Conservation (phyloP, 2,797 vertebrate species). For the Euphonia xanthogaster region DNA sequence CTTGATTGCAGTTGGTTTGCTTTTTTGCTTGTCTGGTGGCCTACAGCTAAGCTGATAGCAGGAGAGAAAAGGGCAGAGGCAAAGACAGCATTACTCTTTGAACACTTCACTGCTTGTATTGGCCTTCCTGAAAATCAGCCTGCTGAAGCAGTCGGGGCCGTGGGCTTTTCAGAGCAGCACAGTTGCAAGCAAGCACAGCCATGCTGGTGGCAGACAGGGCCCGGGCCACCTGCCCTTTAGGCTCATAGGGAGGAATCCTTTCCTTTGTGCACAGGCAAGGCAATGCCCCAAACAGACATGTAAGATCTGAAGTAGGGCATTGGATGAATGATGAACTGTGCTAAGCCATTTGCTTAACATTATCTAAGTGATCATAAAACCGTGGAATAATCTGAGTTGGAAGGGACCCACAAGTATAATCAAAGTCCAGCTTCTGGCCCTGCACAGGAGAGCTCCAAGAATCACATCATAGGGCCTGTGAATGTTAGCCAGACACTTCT, state of each 20-base stretch:
- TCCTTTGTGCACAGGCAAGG: not conserved
- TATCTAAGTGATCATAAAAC: not conserved
- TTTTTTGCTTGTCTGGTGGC: not conserved
- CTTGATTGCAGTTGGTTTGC: not conserved
- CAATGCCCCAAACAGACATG: fast-evolving
- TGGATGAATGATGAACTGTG: not conserved
- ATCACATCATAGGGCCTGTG: not conserved
- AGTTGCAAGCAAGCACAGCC: not conserved
- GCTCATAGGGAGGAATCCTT: not conserved
- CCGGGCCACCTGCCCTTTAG: not conserved
- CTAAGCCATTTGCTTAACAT: not conserved
- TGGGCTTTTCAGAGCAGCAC: not conserved
- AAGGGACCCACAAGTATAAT: not conserved
- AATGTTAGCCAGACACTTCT: not conserved
- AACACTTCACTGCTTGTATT: not conserved
- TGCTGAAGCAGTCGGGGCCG: not conserved
- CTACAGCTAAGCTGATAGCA: not conserved
- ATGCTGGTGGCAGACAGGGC: not conserved
- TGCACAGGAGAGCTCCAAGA: not conserved
- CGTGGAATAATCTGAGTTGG: not conserved
- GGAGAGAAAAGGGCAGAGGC: not conserved
- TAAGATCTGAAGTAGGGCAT: not conserved
- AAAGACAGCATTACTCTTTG: not conserved
- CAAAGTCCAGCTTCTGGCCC: not conserved
- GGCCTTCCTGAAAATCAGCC: not conserved